Percentiles rank a stretch among this genome's conserved stretches.
These are phyloP conservation scores for Amblyornis subalaris DNA, from an alignment of 2,113 vertebrate species.

Conservation along the genomic window DNA sequence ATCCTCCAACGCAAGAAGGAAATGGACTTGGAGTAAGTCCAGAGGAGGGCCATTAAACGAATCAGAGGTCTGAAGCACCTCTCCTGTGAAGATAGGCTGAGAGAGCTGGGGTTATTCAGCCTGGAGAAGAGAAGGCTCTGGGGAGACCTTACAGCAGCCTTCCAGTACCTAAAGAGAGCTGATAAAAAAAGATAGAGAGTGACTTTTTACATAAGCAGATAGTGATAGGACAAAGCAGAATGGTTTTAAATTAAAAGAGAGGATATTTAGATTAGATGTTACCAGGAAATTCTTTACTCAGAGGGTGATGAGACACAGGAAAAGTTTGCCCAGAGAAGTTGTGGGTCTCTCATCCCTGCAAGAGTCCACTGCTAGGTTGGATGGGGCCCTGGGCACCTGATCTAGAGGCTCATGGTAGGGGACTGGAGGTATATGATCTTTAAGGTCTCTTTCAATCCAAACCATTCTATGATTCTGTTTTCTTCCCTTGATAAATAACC, in stretches of 20 bases:
- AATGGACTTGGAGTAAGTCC: not conserved
- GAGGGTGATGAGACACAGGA: not conserved
- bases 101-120: not conserved
- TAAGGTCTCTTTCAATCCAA: not conserved
- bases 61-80: not conserved
- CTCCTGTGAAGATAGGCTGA: not conserved
- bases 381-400: not conserved
- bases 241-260: not conserved
- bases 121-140: not conserved
- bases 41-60: not conserved
- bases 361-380: accelerated
- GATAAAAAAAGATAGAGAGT: not conserved
- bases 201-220: not conserved
- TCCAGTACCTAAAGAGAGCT: too few species aligned
- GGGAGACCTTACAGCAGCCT: not conserved
- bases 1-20: not conserved
- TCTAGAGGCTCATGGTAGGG: not conserved
- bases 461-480: not conserved
- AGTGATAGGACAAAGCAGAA: not conserved
- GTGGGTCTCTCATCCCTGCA: not conserved
- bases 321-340: not conserved
- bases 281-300: not conserved
- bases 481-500: not conserved
- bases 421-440: not conserved
- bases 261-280: not conserved